These are phyloP conservation scores for Echinometra lucunter DNA, from an alignment of 53 echinoderm and acorn worm species.

Conservation along the genomic window DNA sequence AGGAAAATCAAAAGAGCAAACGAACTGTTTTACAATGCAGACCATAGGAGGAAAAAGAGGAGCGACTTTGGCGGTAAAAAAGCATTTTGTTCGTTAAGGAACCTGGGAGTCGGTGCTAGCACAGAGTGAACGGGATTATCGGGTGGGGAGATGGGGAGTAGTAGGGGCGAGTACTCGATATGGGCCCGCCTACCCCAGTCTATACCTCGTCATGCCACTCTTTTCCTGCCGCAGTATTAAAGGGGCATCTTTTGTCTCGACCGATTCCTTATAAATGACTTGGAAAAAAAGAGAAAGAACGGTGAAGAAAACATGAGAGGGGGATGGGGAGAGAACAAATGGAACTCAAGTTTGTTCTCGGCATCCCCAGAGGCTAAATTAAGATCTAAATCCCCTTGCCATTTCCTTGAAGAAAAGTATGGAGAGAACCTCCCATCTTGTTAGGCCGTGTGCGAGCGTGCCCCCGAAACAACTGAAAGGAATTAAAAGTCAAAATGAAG, in stretches of 20 bases:
- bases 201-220: neutral
- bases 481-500: slow-evolving; percentile 65
- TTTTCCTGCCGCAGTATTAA: neutral
- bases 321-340: slow-evolving; percentile 56
- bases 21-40: neutral
- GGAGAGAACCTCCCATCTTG: slow-evolving; percentile 61
- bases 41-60: neutral
- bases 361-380: slow-evolving; percentile 63
- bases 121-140: slow-evolving; percentile 33
- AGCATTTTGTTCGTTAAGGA: neutral
- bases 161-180: neutral
- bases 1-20: slow-evolving; percentile 68
- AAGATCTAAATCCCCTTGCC: slow-evolving; percentile 57
- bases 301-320: slow-evolving; percentile 13
- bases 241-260: slow-evolving; percentile 31
- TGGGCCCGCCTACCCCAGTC: slow-evolving; percentile 20
- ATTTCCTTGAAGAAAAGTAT: slow-evolving; percentile 20
- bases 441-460: slow-evolving; percentile 67
- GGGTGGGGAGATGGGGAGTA: slow-evolving; percentile 15
- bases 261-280: slow-evolving; percentile 22
- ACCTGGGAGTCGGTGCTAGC: neutral
- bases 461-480: slow-evolving; percentile 57
- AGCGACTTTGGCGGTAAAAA: neutral
- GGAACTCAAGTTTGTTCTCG: slow-evolving; percentile 50
- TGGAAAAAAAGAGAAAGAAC: neutral